A percentile compares a stretch with the other conserved stretches of the same genome.
Evolutionary conservation across 2,797 vertebrate genomes (phyloP).

Genomic region (Carcharodon carcharias): DNA sequence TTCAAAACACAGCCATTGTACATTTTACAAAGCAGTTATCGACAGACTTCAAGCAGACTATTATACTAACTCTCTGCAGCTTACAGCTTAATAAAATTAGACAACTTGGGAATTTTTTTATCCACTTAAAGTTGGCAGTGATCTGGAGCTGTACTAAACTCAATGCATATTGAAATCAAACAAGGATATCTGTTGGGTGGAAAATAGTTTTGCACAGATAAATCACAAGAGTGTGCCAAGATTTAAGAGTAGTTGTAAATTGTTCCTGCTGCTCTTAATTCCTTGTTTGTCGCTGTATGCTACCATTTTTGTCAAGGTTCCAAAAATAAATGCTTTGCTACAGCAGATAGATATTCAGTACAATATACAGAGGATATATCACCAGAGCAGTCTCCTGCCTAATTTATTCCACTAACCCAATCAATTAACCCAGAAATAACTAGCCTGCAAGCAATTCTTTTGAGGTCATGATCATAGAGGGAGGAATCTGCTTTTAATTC

Average conservation of each 20-base stretch:
- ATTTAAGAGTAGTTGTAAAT: neutral
- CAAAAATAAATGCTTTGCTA: neutral
- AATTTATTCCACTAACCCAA: slow-evolving; percentile 14
- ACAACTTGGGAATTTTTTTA: neutral
- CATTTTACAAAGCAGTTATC: neutral
- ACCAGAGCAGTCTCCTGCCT: neutral
- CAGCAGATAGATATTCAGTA: neutral
- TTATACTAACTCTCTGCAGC: neutral
- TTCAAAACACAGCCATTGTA: neutral
- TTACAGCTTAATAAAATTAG: neutral
- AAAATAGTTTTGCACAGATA: neutral
- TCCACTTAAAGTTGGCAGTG: neutral
- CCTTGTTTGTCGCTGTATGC: neutral
- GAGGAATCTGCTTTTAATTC: slow-evolving; percentile 27
- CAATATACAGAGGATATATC: neutral
- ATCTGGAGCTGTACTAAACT: neutral
- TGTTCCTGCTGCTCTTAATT: neutral
- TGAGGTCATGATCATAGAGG: neutral
- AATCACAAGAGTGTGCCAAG: neutral
- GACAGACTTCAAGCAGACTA: neutral
- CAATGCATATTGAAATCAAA: slow-evolving; percentile 2
- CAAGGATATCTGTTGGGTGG: neutral
- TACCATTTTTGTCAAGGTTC: neutral
- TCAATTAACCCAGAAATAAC: neutral
- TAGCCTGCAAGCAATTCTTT: neutral